Conservation (phyloP, 2,113 vertebrate species). For the Salvelinus alpinus region DNA sequence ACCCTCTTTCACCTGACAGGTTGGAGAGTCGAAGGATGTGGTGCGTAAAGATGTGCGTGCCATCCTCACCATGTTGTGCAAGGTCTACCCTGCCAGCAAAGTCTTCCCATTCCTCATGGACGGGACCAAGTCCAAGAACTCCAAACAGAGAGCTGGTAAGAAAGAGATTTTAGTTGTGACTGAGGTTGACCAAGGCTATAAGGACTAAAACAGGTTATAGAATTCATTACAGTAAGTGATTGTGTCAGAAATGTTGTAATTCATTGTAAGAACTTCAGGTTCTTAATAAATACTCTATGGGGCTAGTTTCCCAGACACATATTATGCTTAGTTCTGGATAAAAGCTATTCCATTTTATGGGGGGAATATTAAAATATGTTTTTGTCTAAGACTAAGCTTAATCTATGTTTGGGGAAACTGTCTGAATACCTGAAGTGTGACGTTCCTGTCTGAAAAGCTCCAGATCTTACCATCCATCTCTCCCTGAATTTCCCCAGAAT, state of each 20-base stretch:
- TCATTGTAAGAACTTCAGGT: no score
- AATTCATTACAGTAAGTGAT: no score
- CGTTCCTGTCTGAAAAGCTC: neutral
- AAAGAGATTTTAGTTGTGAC: neutral
- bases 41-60: slow-evolving; percentile 94
- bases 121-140: slow-evolving; percentile 97
- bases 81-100: slow-evolving; percentile 95
- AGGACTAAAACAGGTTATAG: no score
- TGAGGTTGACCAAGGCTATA: neutral
- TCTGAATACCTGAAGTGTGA: neutral
- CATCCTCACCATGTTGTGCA: slow-evolving; percentile 91
- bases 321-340: no score
- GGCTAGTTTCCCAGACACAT: no score
- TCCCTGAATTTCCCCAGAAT: slow-evolving; percentile 75
- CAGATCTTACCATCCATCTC: neutral
- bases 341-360: no score
- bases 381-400: no score
- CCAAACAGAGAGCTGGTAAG: slow-evolving; percentile 93
- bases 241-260: no score
- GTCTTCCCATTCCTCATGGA: slow-evolving; percentile 98
- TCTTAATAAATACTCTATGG: no score
- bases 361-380: no score
- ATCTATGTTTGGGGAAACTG: neutral
- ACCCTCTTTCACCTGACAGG: slow-evolving; percentile 66
- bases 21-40: slow-evolving; percentile 94